A percentile compares a stretch with the other conserved stretches of the same genome.
These are phyloP conservation scores for Hafferia zeledoni DNA, from an alignment of 2,797 vertebrate genomes.

Conservation along the genomic window DNA sequence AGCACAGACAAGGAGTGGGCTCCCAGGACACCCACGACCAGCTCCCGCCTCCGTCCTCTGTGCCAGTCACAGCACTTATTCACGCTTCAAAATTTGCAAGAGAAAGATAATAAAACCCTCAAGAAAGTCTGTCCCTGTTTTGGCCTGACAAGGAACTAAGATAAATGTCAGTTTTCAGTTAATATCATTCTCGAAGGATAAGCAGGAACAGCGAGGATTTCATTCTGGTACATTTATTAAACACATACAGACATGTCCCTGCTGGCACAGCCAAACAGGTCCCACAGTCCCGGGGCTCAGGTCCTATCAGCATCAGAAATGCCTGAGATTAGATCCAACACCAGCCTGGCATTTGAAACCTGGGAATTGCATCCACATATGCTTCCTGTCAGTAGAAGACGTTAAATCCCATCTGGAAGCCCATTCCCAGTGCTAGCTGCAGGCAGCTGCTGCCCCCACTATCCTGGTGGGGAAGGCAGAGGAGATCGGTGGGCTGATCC, in stretches of 20 bases:
- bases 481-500: neutral
- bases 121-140: neutral
- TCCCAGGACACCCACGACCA: neutral
- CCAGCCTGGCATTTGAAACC: neutral
- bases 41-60: neutral
- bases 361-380: fast-evolving
- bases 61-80: neutral
- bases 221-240: constrained; percentile 37
- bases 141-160: constrained; percentile 5
- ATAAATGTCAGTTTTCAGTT: constrained; percentile 39
- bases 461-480: neutral
- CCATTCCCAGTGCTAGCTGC: fast-evolving
- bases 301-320: neutral
- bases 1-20: neutral
- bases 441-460: fast-evolving
- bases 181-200: neutral
- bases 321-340: neutral
- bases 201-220: neutral
- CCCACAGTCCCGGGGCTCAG: neutral
- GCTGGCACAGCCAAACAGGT: neutral
- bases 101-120: neutral
- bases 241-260: constrained; percentile 11
- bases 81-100: neutral
- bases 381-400: neutral
- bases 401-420: fast-evolving